Base-by-base conservation (phyloP, 2,888 invertebrate genomes). In the Mythimna vitellina region DNA sequence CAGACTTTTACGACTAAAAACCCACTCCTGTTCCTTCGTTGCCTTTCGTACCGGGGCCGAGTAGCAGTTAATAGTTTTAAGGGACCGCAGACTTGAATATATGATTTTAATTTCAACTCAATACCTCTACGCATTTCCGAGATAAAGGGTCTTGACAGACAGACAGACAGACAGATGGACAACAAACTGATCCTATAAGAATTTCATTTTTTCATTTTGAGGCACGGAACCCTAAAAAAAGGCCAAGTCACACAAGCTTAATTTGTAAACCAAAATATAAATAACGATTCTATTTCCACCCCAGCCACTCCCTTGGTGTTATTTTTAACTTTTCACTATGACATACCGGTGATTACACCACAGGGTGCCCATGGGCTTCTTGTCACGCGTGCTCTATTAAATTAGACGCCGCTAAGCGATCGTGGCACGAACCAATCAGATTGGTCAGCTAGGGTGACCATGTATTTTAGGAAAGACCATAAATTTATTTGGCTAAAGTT, bases 381-480 rank as follows among this genome's bases (percentile, higher is more conserved):
- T 82, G 87, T 85, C 88, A 90, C 88, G 89, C 87, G 82, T 83
- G 79, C 75, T 66, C 80, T 79, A 84, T 85, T 88, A 85, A 89
- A 89, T 90, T 87, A 88, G 86, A 88, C 83, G 81, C 78, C 83
- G 78, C 89, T 92, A 92, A 93, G 91, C 90, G 92, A 89, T 91
- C 79, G 81, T 65, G 79, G 84, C 92, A 93, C 92, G 92, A 92
- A 92, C 86, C 86, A 84, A 86, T 88, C 86, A 81, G 75, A 69
- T 77, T 63, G 78, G 56, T 56, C 69, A 14, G 22, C 38, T 76
- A 71, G 56, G 65, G 73, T 78, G 73, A 72, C 86, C 82, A 87
- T 73, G 56, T 0, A 20, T 74, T 70, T 20, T 42, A 7, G 25
- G 6, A 7, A 64, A 10, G 3, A 3, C 64, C 3, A 35, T 35